phyloP scores from a whole-genome alignment of 2,113 vertebrate genomes.

The Pteropus alecto region DNA sequence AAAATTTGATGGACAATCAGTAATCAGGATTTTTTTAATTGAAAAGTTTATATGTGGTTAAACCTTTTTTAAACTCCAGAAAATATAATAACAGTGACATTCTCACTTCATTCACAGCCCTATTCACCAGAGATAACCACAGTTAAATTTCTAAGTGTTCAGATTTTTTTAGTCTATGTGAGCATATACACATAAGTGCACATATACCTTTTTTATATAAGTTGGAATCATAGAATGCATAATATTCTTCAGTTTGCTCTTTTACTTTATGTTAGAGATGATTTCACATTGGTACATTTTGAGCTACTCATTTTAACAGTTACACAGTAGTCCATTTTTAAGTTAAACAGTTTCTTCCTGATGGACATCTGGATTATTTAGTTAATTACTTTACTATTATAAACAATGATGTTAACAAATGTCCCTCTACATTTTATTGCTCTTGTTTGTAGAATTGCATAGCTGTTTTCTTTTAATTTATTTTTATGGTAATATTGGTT shows the following conservation, averaged over 20 bases:
- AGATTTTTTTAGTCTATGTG: not conserved
- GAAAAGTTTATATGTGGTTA: constrained; percentile 8
- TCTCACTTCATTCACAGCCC: not conserved
- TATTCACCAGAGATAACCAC: not conserved
- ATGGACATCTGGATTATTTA: not conserved
- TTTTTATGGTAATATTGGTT: too few species aligned
- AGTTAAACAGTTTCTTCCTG: not conserved
- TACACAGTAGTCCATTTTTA: not conserved
- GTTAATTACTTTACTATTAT: not conserved
- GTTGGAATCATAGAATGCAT: not conserved
- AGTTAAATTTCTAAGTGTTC: not conserved
- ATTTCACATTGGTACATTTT: not conserved
- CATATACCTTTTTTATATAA: not conserved
- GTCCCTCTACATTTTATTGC: constrained; percentile 26
- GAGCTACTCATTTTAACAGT: constrained; percentile 7
- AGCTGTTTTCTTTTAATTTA: not conserved
- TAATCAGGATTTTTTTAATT: not conserved
- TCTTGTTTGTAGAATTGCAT: not conserved
- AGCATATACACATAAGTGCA: not conserved
- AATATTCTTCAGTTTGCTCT: not conserved
- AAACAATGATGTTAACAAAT: not conserved
- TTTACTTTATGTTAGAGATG: not conserved
- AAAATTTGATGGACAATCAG: not conserved
- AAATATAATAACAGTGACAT: not conserved
- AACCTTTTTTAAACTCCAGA: not conserved